Evolutionary conservation across 2,113 vertebrate species (phyloP), one percentile per base, ranked within the genome.

Genomic region (Sinosuthora webbiana): DNA sequence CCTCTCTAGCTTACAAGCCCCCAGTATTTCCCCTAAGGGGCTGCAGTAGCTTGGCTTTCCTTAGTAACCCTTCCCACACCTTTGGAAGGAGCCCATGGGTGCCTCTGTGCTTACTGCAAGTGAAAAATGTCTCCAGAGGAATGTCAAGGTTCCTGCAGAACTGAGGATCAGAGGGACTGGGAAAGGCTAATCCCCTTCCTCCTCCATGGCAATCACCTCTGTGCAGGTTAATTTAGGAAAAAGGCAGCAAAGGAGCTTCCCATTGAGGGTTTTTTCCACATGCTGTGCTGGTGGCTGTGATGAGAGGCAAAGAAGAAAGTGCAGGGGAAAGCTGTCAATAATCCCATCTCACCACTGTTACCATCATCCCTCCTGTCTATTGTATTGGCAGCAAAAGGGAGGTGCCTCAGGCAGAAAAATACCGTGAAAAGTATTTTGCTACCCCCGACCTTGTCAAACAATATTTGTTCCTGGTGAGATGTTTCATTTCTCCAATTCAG

Each of bases 331-430:
- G 42, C 71, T 78, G 76, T 80, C 68, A 83, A 49, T 87, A 89
- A 90, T 57, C 83, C 59, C 52, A 33, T 41, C 88, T 67, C 71
- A 20, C 9, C 13, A 24, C 75, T 74, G 1, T 50, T 57, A 24
- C 67, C 49, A 80, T 73, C 80, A 35, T 39, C 76, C 25, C 42
- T 63, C 89, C 73, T 74, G 45, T 39, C 6, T 21, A 11, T 31
- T 18, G 23, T 7, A 39, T 13, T 84, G 87, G 88, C 86, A 89
- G 92, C 74, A 87, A 79, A 87, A 93, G 55, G 74, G 82, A 89
- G 86, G 62, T 65, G 69, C 95, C 74, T 95, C 30, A 25, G 95
- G 88, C 89, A 80, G 78, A 69, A 92, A 83, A 92, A 89, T 28
- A 63, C 63, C 16, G 2, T 33, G 19, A 68, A 31, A 60, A 70